Percentiles rank a stretch among this genome's conserved stretches.
These are phyloP conservation scores for Cosmia pyralina DNA, from an alignment of 2,888 invertebrate species.

Conservation along the genomic window DNA sequence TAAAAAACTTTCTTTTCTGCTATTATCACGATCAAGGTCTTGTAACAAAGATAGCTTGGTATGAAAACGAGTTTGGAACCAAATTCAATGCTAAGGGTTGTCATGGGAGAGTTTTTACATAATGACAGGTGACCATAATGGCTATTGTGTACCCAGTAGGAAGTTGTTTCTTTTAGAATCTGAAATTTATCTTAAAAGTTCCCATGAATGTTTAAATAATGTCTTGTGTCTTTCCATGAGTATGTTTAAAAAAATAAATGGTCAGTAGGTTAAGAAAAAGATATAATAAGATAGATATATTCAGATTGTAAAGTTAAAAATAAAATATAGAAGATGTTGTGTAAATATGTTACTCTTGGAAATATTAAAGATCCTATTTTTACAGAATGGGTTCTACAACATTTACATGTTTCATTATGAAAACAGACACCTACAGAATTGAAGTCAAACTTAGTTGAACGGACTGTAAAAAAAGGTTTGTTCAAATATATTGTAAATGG, in stretches of 20 bases:
- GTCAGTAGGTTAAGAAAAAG: background rate
- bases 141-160: background rate
- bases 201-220: conserved; percentile 10
- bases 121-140: background rate
- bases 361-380: background rate
- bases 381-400: no score
- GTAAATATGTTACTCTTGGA: conserved; percentile 8
- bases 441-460: no score
- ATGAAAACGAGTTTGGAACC: conserved; percentile 26
- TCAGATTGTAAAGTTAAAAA: background rate
- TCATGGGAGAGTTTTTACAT: conserved; percentile 39
- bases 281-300: background rate
- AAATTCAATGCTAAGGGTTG: conserved; percentile 37
- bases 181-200: conserved; percentile 13
- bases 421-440: background rate
- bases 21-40: conserved; percentile 24
- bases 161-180: background rate
- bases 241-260: background rate
- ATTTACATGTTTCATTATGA: background rate
- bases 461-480: no score
- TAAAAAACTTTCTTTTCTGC: conserved; percentile 25
- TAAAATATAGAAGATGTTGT: background rate
- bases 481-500: no score
- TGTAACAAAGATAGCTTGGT: background rate
- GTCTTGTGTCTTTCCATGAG: no score